These are phyloP conservation scores for Bovichtus variegatus DNA, from an alignment of 2,797 vertebrate species.

Conservation along the genomic window DNA sequence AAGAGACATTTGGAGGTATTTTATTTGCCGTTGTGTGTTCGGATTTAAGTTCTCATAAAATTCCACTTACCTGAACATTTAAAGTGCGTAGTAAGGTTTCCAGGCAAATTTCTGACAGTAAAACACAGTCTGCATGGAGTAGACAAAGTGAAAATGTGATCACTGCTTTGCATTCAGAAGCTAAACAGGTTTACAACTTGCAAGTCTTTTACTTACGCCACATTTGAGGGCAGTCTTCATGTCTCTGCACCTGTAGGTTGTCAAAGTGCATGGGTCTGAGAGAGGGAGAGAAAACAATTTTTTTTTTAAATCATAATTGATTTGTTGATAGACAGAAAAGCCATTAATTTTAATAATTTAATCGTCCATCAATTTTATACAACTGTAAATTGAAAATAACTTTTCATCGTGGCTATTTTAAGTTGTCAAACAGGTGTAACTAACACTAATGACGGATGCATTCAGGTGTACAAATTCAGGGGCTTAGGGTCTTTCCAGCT, in stretches of 20 bases:
- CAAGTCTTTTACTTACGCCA: conserved; percentile 81
- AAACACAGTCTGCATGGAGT: conserved; percentile 71
- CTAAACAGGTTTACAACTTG: fast-evolving
- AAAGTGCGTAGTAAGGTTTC: conserved; percentile 57
- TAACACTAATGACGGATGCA: background rate
- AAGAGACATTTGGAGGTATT: background rate
- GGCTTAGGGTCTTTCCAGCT: background rate
- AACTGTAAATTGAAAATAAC: background rate
- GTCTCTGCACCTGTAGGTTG: conserved; percentile 84
- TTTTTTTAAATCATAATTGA: background rate
- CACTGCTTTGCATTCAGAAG: background rate
- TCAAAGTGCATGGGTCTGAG: conserved; percentile 83
- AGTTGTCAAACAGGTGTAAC: background rate
- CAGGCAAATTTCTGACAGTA: conserved; percentile 83
- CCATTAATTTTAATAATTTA: background rate
- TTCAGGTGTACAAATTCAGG: background rate
- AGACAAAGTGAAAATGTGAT: background rate
- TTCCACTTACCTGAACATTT: conserved; percentile 36
- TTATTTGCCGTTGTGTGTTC: background rate
- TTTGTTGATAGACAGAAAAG: background rate
- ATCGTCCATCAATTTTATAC: background rate
- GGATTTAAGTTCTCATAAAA: background rate
- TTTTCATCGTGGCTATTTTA: background rate
- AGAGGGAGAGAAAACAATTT: background rate
- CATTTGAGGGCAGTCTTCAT: conserved; percentile 73